Percentiles rank a stretch among this genome's conserved stretches.
Conservation (phyloP, 2,113 vertebrate species). For the Calcarius ornatus region DNA sequence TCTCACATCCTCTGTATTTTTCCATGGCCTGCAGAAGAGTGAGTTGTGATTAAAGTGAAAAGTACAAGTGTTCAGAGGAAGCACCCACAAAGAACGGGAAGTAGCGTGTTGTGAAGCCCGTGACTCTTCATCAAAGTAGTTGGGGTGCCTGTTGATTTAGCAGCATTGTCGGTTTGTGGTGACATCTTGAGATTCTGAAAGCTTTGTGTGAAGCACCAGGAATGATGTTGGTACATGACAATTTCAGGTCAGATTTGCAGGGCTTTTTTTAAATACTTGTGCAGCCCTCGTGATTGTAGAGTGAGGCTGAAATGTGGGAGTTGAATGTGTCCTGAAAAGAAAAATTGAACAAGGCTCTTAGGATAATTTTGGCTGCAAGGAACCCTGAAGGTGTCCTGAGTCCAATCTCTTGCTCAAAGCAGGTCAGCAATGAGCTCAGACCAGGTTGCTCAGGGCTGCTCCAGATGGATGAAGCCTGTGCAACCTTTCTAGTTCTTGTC, state of each 20-base stretch:
- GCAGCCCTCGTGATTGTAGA: not conserved
- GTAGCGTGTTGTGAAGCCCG: not conserved
- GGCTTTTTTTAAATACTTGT: not conserved
- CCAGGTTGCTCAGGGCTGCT: not conserved
- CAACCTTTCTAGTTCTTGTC: not conserved
- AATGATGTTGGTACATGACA: not conserved
- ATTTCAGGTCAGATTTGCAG: not conserved
- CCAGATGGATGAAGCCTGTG: not conserved
- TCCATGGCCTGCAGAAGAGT: not conserved
- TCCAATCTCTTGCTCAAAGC: not conserved
- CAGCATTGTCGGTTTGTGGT: not conserved
- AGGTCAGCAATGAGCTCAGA: not conserved
- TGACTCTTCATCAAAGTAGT: not conserved
- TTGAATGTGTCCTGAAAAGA: not conserved
- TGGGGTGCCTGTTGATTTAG: not conserved
- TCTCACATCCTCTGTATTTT: not conserved
- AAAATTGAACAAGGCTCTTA: not conserved
- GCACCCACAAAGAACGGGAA: not conserved
- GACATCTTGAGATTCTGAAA: not conserved
- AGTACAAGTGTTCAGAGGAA: not conserved
- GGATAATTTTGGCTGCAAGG: not conserved
- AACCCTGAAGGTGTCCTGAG: not conserved
- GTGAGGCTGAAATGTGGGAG: not conserved
- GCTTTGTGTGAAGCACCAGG: not conserved
- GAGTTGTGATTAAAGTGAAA: not conserved